phyloP scores from a whole-genome alignment of 2,113 vertebrate genomes.

The Pitta sordida region DNA sequence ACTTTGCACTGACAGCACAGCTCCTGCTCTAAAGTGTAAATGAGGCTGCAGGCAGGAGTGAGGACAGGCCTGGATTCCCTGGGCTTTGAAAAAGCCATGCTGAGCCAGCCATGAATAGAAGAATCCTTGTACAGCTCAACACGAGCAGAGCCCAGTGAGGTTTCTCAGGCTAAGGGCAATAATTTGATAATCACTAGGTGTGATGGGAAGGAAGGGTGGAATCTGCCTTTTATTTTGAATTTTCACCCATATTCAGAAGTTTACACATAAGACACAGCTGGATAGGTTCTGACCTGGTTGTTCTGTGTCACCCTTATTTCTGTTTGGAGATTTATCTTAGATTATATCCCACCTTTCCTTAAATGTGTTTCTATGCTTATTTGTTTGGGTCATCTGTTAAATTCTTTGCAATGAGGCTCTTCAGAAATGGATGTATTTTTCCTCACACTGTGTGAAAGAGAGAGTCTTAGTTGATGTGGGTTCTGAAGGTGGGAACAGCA shows the following conservation, averaged over 20 bases:
- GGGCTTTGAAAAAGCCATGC: not conserved
- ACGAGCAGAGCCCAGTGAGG: not conserved
- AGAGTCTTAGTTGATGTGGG: not conserved
- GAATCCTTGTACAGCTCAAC: not conserved
- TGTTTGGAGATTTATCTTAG: not conserved
- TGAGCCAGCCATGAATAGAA: not conserved
- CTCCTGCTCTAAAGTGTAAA: not conserved
- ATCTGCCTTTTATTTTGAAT: not conserved
- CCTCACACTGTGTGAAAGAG: not conserved
- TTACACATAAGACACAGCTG: not conserved
- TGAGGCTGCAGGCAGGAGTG: not conserved
- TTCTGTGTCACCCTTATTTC: not conserved
- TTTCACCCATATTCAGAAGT: not conserved
- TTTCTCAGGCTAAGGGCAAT: not conserved
- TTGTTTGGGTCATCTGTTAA: not conserved
- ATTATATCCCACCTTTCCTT: not conserved
- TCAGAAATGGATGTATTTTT: not conserved
- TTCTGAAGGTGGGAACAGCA: not conserved
- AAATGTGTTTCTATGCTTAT: not conserved
- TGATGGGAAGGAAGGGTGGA: not conserved
- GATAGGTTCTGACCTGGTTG: not conserved
- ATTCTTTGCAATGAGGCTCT: not conserved
- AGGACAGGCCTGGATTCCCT: not conserved
- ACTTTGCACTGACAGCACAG: not conserved
- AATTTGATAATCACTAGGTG: not conserved